Evolutionary conservation across 2,797 vertebrate genomes (phyloP).

Genomic region (Phoeniculus purpureus): DNA sequence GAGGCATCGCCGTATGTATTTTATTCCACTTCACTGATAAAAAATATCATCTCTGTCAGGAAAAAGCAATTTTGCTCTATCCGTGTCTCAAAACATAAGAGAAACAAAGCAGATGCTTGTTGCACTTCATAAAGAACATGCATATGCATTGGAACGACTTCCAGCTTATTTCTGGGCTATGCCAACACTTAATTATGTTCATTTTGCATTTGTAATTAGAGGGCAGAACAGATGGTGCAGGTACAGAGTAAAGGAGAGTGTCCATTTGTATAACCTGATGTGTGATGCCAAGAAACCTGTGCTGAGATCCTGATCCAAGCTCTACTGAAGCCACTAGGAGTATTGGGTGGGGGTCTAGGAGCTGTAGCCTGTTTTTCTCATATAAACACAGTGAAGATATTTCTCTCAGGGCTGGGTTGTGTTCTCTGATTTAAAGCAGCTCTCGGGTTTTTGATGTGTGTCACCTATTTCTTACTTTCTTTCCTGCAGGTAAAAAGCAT

Average conservation of each 20-base stretch:
- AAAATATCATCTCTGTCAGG: conserved; percentile 68
- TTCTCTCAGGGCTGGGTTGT: not conserved
- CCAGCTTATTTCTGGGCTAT: conserved; percentile 65
- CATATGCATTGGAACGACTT: conserved; percentile 68
- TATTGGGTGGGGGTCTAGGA: not conserved
- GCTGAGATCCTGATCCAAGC: conserved; percentile 26
- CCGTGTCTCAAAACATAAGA: conserved; percentile 70
- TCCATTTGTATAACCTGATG: conserved; percentile 59
- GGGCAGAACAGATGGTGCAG: conserved; percentile 69
- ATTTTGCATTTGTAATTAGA: conserved; percentile 76
- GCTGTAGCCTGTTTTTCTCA: not conserved
- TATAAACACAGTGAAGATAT: not conserved
- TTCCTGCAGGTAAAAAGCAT: not conserved
- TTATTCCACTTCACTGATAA: conserved; percentile 62
- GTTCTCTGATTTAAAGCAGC: not conserved
- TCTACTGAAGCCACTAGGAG: not conserved
- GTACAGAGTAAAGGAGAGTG: conserved; percentile 31
- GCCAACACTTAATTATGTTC: conserved; percentile 74
- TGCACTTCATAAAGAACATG: conserved; percentile 71
- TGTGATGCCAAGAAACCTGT: conserved; percentile 28
- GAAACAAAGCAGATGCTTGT: conserved; percentile 75
- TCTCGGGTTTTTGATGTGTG: not conserved
- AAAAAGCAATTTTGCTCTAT: conserved; percentile 66
- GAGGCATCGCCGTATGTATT: conserved; percentile 34
- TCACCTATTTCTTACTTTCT: not conserved